phyloP scores from a whole-genome alignment of 2,113 vertebrate species.

The Pimephales promelas region DNA sequence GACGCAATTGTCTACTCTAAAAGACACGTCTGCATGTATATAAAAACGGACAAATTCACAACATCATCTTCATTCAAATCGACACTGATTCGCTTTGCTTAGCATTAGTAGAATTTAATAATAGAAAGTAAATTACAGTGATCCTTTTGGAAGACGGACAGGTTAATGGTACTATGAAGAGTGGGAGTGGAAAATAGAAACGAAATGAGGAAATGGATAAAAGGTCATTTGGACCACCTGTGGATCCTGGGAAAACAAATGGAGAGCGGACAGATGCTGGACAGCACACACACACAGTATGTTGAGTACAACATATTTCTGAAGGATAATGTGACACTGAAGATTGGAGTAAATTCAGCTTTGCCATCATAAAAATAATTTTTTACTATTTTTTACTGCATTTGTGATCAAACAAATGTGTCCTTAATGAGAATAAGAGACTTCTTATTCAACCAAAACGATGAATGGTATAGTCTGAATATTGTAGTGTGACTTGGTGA shows the following conservation, averaged over 20 bases:
- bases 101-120: slow-evolving; percentile 65
- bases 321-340: background rate
- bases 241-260: slow-evolving; percentile 9
- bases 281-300: background rate
- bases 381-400: background rate
- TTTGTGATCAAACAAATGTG: background rate
- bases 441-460: background rate
- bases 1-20: slow-evolving; percentile 71
- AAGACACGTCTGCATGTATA: slow-evolving; percentile 26
- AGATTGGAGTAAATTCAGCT: too few relatives aligned
- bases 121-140: slow-evolving; percentile 72
- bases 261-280: background rate
- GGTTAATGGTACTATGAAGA: slow-evolving; percentile 70
- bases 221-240: slow-evolving; percentile 34
- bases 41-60: background rate
- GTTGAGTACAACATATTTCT: background rate
- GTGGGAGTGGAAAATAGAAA: slow-evolving; percentile 41
- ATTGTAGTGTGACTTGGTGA: background rate
- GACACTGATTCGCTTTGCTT: slow-evolving; percentile 27
- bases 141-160: slow-evolving; percentile 65
- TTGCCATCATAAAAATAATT: too few relatives aligned
- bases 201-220: slow-evolving; percentile 16
- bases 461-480: background rate
- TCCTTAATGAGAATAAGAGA: background rate
- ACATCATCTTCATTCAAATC: background rate